Evolutionary conservation across 2,113 vertebrate species (phyloP).

Genomic region (Lagopus leucura): DNA sequence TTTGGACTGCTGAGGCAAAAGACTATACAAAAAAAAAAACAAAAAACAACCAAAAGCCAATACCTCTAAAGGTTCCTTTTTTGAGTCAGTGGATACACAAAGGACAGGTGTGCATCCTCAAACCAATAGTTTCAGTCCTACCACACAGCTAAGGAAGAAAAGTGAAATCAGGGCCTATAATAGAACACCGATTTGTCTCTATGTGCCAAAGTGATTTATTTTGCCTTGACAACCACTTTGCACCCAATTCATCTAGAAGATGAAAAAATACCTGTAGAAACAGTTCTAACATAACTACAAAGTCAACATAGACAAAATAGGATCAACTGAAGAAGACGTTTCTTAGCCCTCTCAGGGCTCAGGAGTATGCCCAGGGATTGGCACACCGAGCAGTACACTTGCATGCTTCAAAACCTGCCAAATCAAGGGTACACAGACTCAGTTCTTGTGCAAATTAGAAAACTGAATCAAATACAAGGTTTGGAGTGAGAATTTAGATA

Average conservation of each 20-base stretch:
- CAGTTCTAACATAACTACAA: neutral
- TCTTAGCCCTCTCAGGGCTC: neutral
- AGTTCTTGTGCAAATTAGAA: neutral
- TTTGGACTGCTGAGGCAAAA: neutral
- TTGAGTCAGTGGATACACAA: neutral
- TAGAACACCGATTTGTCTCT: neutral
- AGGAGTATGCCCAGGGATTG: neutral
- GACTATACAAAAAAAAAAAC: neutral
- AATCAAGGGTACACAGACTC: neutral
- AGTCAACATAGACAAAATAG: neutral
- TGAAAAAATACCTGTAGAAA: neutral
- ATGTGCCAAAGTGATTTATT: rapidly evolving
- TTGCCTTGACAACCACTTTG: neutral
- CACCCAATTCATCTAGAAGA: neutral
- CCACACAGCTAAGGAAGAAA: neutral
- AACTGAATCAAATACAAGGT: neutral
- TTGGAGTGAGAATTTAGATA: neutral
- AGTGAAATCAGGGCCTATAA: neutral
- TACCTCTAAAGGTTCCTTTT: neutral
- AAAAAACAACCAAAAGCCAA: neutral
- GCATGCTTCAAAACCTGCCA: neutral
- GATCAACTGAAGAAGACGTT: neutral
- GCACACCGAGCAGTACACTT: rapidly evolving
- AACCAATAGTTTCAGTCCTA: neutral
- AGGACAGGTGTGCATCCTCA: neutral